Evolutionary conservation across 2,797 vertebrate genomes (phyloP).

Genomic region (Bradypus variegatus): DNA sequence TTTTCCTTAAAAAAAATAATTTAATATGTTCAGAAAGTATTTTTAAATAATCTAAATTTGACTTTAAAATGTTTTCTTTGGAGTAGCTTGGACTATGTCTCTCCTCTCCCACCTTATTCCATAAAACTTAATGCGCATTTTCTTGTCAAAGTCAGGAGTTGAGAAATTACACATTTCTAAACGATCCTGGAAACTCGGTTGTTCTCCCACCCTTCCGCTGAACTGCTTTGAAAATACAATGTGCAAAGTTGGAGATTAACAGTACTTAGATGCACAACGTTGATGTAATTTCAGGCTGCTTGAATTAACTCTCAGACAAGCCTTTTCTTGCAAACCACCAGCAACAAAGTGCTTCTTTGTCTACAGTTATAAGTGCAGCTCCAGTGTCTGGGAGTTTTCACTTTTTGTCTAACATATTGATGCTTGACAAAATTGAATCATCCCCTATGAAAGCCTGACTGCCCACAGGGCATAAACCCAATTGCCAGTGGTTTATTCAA

Average conservation of each 20-base stretch:
- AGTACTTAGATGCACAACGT: slow-evolving; percentile 58
- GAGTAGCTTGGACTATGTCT: not conserved
- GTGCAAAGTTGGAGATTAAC: slow-evolving; percentile 67
- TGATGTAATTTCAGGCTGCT: slow-evolving; percentile 66
- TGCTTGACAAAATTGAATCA: slow-evolving; percentile 69
- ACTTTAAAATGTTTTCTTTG: not conserved
- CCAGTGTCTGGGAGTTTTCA: slow-evolving; percentile 57
- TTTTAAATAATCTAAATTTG: not conserved
- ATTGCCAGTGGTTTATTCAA: slow-evolving; percentile 72
- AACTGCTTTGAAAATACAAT: slow-evolving; percentile 50
- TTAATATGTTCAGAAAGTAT: not conserved
- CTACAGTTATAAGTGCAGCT: slow-evolving; percentile 58
- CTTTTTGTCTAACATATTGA: slow-evolving; percentile 61
- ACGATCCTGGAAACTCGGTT: slow-evolving; percentile 25
- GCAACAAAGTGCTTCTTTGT: slow-evolving; percentile 67
- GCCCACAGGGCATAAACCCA: slow-evolving; percentile 69
- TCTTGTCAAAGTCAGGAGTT: slow-evolving; percentile 45
- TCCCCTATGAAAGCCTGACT: slow-evolving; percentile 66
- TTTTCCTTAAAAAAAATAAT: slow-evolving; percentile 3
- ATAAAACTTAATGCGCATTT: slow-evolving; percentile 37
- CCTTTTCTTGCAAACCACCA: slow-evolving; percentile 62
- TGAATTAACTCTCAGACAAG: slow-evolving; percentile 70
- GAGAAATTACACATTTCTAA: slow-evolving; percentile 43
- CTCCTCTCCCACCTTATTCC: not conserved
- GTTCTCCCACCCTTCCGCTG: not conserved